These are phyloP conservation scores for Bellardia bayeri DNA, from an alignment of 2,888 invertebrate species.

Conservation along the genomic window DNA sequence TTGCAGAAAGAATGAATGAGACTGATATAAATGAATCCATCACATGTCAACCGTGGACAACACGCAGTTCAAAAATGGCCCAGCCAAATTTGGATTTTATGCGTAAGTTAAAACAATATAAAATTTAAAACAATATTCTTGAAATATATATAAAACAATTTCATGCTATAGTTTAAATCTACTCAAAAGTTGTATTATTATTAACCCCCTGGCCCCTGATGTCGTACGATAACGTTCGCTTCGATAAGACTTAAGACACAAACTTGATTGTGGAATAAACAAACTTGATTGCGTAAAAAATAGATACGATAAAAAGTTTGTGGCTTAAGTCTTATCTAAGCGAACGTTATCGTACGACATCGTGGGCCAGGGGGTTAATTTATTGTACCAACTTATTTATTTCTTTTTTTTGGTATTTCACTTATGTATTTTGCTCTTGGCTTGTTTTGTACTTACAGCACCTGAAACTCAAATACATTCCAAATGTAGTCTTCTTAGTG, in stretches of 20 bases:
- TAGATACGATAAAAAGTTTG: too few relatives aligned
- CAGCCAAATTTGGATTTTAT: slow-evolving; percentile 97
- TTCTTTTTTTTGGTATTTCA: not conserved
- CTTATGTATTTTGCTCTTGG: slow-evolving; percentile 18
- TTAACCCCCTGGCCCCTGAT: too few relatives aligned
- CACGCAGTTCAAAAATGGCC: slow-evolving; percentile 94
- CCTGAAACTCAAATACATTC: slow-evolving; percentile 96
- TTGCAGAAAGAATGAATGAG: slow-evolving; percentile 88
- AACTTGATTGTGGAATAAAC: too few relatives aligned
- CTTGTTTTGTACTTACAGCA: slow-evolving; percentile 85
- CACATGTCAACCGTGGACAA: slow-evolving; percentile 94
- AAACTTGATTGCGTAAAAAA: too few relatives aligned
- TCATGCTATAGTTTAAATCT: slow-evolving; percentile 16
- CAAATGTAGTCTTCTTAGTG: slow-evolving; percentile 93
- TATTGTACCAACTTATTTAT: not conserved
- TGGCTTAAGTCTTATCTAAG: too few relatives aligned
- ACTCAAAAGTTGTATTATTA: not conserved
- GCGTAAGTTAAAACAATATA: slow-evolving; percentile 86
- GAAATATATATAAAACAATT: slow-evolving; percentile 16
- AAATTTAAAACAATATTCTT: not conserved
- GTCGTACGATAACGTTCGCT: too few relatives aligned
- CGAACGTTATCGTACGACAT: too few relatives aligned
- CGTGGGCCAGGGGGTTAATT: too few relatives aligned
- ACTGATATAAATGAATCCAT: slow-evolving; percentile 90
- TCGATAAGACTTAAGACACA: too few relatives aligned